Base-by-base conservation (phyloP, 1,140 invertebrate species). In the Plectrocnemia conspersa region DNA sequence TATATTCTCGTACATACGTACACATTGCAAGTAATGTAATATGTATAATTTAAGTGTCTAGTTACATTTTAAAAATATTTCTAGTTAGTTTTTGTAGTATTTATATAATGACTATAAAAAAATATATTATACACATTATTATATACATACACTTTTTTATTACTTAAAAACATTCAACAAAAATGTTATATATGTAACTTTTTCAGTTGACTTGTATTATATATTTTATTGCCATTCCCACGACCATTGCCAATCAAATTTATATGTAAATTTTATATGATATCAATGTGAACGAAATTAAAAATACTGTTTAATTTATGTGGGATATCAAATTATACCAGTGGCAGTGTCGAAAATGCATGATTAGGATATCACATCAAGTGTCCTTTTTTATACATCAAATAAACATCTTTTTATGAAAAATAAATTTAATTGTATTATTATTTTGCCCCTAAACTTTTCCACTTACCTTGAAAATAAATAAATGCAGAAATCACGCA, bases 321-420 rank as follows among this genome's bases (percentile, higher is more conserved):
- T n/a, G n/a, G n/a, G n/a, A n/a, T n/a, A n/a, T n/a, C n/a, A n/a
- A n/a, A n/a, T 38, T 38, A 5, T 38, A 38, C 15, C 15, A 13
- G 13, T 38, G 15, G 5, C 18, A 29, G 6, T 29, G n/a, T n/a
- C n/a, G n/a, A 50, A 56, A 55, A 56, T 52, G 45, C 56, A 54
- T 35, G 40, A 56, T 58, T 50, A 61, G 59, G 59, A 61, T 61
- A 61, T 61, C 46, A 49, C 54, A 57, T 50, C 49, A 61, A 61
- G 59, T 61, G 59, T 61, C 59, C 59, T 61, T 61, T 61, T 61
- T 61, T 61, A 61, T 61, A 61, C 54, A 52, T 61, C 59, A 61
- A 61, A 57, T 61, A 61, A 61, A 61, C 59, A 61, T 61, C 59
- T 61, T 61, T 57, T 57, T 58, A 58, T 58, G 45, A 44, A 58